Evolutionary conservation across 2,888 invertebrate genomes (phyloP).

Genomic region (Apodemia zela): DNA sequence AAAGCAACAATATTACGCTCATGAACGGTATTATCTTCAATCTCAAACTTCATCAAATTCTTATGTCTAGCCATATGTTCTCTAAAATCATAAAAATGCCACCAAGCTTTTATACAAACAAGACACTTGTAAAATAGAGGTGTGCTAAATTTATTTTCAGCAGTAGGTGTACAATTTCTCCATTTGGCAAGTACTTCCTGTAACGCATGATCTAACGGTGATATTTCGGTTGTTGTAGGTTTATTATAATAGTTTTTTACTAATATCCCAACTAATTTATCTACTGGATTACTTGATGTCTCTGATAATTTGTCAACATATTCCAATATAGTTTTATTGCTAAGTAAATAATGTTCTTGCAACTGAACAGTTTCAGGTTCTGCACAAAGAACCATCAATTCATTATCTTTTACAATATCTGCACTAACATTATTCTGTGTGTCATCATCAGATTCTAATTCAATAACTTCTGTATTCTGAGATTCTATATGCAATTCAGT

Average conservation of each 20-base stretch:
- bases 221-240: background rate
- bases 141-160: background rate
- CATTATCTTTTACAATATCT: background rate
- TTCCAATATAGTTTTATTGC: background rate
- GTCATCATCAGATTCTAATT: conserved; percentile 4
- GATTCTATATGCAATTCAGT: background rate
- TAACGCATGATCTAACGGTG: background rate
- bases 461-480: background rate
- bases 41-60: background rate
- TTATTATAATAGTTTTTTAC: background rate
- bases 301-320: background rate
- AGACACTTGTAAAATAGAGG: conserved; percentile 12
- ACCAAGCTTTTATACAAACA: background rate
- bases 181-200: background rate
- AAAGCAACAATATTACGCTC: conserved; percentile 3
- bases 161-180: background rate
- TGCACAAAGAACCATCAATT: background rate
- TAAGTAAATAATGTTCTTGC: background rate
- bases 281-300: background rate
- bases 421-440: background rate
- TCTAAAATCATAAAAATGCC: conserved; percentile 6
- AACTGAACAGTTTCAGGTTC: background rate
- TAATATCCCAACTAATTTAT: background rate
- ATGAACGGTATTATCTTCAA: background rate
- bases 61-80: background rate